Evolutionary conservation across 1,140 invertebrate genomes (phyloP), one percentile per base, ranked within the genome.

Genomic region (Halictus rubicundus): DNA sequence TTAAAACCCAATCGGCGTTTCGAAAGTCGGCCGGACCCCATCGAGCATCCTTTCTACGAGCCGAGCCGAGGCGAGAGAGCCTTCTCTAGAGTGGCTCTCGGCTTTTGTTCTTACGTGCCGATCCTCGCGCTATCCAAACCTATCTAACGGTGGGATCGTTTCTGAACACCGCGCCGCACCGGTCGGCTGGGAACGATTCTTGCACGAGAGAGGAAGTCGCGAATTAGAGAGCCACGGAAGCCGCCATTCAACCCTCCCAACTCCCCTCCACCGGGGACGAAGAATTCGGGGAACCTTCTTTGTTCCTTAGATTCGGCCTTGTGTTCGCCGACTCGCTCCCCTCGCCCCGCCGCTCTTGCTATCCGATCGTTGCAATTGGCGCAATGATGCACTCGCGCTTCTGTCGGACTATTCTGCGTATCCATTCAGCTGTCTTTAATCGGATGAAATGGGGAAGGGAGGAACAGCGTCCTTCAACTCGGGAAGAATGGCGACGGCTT

Each of bases 11-110:
- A 72, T 65, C 61, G 69, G 76, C 46, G 42, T 52, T 25, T 70
- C 23, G 70, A 79, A 79, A 79, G 77, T 79, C 69, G 77, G 69
- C 77, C 69, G 52, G 25, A n/a, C 37, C 57, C 66, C 66, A 52
- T 59, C 65, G 54, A 71, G 37, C 42, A 57, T 78, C 76, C 76
- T 78, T 78, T 78, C 76, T 64, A 71, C 59, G 27, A 69, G 16
- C 68, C 61, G 37, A 61, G 42, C 12, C 5, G 46, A 12, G 14
- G 2, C 75, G 57, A 37, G 23, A 39, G 39, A 12, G 46, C 16
- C 42, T 42, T 54, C 66, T 61, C 65, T 9, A 46, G 39, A 60
- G 32, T 4, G 19, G 8, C 2, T 19, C 19, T 5, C 14, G 14
- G 57, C 73, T 75, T 75, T 75, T 75, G 63, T 75, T 75, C 63